Evolutionary conservation across 2,888 invertebrate species (phyloP), one percentile per base, ranked within the genome.

Genomic region (Calameuta filiformis): DNA sequence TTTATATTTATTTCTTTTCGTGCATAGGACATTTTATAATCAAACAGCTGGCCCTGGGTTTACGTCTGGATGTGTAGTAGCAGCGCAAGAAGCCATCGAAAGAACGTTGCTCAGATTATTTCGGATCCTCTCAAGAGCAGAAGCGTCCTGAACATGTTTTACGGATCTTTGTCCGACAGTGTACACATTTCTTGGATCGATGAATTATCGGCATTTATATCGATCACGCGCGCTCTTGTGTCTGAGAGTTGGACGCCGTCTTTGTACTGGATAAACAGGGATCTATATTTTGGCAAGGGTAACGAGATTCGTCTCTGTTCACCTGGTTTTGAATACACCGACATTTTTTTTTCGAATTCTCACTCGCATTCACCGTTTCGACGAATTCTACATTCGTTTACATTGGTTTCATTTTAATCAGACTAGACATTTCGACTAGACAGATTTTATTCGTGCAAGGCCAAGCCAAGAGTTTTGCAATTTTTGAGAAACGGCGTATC

Each of bases 391-490:
- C 15, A 23, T 9, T 56, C 56, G 23, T 9, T 56, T 23, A 56
- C 6, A 56, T 56, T 9, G 23, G 6, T 56, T 40, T 56, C 23
- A 23, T 23, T 56, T 56, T 56, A 56, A 56, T 56, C 1, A 23
- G 6, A 56, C 56, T 31, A 71, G 31, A 23, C 71, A 33, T 11
- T 31, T 71, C 11, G 31, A 33, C 71, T 0, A 31, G 15, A 3
- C 31, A 31, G 31, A 15, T 33, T 34, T 12, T 34, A 71, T 4
- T 71, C 71, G 12, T 3, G 15, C 71, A 33, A 31, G 71, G 71
- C 71, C 31, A 82, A 81, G 88, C 86, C 88, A 87, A 85, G 82
- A 83, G 83, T 88, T 87, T 88, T 84, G 86, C 85, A 87, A 88
- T 83, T 85, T 85, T 82, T 81, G 76, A 73, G 76, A 77, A 77